A percentile compares a stretch with the other conserved stretches of the same genome.
phyloP scores from a whole-genome alignment of 2,113 vertebrate species.

The Dicentrarchus labrax region DNA sequence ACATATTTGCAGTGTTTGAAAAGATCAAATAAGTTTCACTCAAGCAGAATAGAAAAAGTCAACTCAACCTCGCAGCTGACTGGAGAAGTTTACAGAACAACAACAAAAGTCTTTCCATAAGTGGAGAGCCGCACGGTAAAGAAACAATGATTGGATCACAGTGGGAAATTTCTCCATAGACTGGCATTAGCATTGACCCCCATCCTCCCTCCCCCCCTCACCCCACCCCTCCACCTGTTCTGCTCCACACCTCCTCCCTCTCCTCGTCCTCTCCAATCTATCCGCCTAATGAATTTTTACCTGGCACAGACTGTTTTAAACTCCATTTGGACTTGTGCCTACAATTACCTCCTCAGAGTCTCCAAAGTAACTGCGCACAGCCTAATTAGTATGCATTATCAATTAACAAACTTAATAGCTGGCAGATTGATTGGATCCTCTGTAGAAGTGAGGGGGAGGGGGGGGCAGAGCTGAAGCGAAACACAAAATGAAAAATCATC shows the following conservation, averaged over 20 bases:
- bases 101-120: conserved; percentile 53
- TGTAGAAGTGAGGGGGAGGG: conserved; percentile 85
- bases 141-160: conserved; percentile 75
- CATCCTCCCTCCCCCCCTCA: conserved; percentile 32
- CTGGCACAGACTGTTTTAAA: conserved; percentile 99
- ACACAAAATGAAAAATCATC: conserved; percentile 97
- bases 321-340: conserved; percentile 99
- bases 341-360: conserved; percentile 99
- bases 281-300: conserved; percentile 98
- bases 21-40: conserved; percentile 34
- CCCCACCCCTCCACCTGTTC: conserved; percentile 73
- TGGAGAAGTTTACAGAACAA: conserved; percentile 56
- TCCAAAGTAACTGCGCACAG: conserved; percentile 97
- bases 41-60: conserved; percentile 16
- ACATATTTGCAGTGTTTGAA: not conserved
- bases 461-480: conserved; percentile 90
- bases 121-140: conserved; percentile 25
- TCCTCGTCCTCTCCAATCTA: conserved; percentile 75
- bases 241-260: conserved; percentile 89
- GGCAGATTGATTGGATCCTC: conserved; percentile 99
- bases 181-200: conserved; percentile 77
- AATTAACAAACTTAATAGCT: conserved; percentile 99
- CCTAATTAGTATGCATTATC: conserved; percentile 99
- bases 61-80: conserved; percentile 39
- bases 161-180: conserved; percentile 75